phyloP scores from a whole-genome alignment of 2,888 invertebrate species.

The Amblyjoppa proteus region DNA sequence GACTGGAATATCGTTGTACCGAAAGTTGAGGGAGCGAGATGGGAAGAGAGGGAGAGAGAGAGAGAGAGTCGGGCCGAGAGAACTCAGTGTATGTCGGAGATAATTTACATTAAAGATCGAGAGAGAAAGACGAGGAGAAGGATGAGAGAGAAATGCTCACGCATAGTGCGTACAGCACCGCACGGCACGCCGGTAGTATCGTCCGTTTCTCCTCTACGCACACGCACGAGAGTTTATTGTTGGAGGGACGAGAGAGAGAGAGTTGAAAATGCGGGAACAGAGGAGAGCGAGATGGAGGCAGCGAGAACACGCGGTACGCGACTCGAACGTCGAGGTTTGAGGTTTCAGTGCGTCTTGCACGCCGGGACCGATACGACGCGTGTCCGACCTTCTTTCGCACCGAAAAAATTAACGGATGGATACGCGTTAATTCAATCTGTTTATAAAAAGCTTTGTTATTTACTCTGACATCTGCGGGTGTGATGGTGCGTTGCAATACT shows the following conservation, averaged over 20 bases:
- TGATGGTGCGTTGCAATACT: conserved; percentile 7
- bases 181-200: conserved; percentile 37
- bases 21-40: conserved; percentile 35
- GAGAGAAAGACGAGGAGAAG: conserved; percentile 21
- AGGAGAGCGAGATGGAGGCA: conserved; percentile 16
- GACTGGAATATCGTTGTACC: conserved; percentile 60
- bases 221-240: conserved; percentile 77
- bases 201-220: conserved; percentile 66
- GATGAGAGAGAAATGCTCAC: conserved; percentile 43
- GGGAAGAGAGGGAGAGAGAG: background rate
- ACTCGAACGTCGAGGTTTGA: conserved; percentile 73
- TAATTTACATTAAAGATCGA: conserved; percentile 45
- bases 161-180: conserved; percentile 13
- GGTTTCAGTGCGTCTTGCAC: conserved; percentile 78
- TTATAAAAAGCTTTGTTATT: background rate
- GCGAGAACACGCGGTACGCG: conserved; percentile 60
- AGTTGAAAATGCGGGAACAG: conserved; percentile 10
- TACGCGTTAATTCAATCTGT: background rate
- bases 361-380: conserved; percentile 75
- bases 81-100: conserved; percentile 8
- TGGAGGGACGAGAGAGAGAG: conserved; percentile 73
- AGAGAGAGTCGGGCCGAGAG: conserved; percentile 8
- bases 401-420: conserved; percentile 5
- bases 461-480: background rate
- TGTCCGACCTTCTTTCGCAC: conserved; percentile 29